Conservation (phyloP, 2,888 invertebrate genomes). For the Lepidocyrtoides sp. region DNA sequence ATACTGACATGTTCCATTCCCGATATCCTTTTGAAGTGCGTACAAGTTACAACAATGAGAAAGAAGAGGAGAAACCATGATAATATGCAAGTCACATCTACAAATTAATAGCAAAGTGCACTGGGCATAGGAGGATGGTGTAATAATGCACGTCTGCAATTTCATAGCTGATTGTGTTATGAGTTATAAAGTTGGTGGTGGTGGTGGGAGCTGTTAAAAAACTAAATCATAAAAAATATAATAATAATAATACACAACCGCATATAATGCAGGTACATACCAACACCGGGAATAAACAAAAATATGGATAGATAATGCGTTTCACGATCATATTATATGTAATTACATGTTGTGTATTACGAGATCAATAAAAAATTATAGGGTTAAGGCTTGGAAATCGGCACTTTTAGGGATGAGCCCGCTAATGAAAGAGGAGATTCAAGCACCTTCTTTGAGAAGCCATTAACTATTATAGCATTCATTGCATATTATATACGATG, state of each 20-base stretch:
- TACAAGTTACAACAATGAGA: neutral
- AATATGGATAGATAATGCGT: slow-evolving; percentile 79
- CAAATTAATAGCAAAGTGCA: neutral
- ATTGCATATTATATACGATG: neutral
- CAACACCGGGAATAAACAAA: slow-evolving; percentile 16
- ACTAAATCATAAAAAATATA: slow-evolving; percentile 12
- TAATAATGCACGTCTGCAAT: slow-evolving; percentile 51
- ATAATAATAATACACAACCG: neutral
- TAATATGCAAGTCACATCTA: slow-evolving; percentile 15
- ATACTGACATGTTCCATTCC: slow-evolving; percentile 31
- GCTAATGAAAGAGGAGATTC: slow-evolving; percentile 85
- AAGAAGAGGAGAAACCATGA: neutral
- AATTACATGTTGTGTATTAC: slow-evolving; percentile 84
- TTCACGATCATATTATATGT: slow-evolving; percentile 85
- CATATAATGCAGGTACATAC: neutral
- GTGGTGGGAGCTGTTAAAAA: slow-evolving; percentile 37
- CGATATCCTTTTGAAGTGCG: neutral
- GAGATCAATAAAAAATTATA: slow-evolving; percentile 85
- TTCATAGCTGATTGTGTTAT: slow-evolving; percentile 31
- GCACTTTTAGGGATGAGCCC: slow-evolving; percentile 84
- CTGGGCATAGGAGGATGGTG: neutral
- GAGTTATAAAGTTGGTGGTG: neutral
- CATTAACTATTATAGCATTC: slow-evolving; percentile 71
- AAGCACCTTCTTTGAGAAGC: slow-evolving; percentile 79
- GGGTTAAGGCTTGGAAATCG: slow-evolving; percentile 82